Evolutionary conservation across 1,140 invertebrate genomes (phyloP), one percentile per base, ranked within the genome.

Genomic region (Magallana ariakensis): DNA sequence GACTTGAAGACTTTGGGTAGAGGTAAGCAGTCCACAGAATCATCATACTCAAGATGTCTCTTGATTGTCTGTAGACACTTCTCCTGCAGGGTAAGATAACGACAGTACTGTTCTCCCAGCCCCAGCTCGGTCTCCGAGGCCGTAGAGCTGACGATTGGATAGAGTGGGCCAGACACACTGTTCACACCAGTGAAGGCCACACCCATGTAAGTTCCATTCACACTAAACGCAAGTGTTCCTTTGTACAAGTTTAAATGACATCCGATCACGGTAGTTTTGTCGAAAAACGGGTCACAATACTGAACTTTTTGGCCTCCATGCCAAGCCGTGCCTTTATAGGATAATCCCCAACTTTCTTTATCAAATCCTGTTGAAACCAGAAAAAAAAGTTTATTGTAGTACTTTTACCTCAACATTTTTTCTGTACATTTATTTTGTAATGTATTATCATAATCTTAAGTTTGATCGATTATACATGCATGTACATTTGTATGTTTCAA

Each of bases 251-350:
- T 90, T 11, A 93, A 87, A n/a, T 87, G 88, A 26, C 91, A 90
- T 1, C 91, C 92, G 58, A 93, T 92, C 8, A 91, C 86, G 2
- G 92, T 93, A 1, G 84, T 83, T n/a, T 85, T 62, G 16, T 92
- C 90, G 86, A 88, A 93, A 58, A 93, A 90, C 54, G 92, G 92
- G 53, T 92, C 90, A 90, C 92, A 93, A 75, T 91, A 93, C 55
- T 87, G 54, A 11, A 62, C 57, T 13, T 88, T 85, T 55, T 89
- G 54, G 15, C 92, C 92, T 46, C 88, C 86, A 81, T 93, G 92
- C 88, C 90, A 92, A n/a, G 91, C 89, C 11, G 75, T 89, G 1
- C 92, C 92, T 83, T 92, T 92, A 89, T 92, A 92, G 11, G 92
- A 92, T 19, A 93, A 80, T 11, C 92, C 92, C 92, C 92, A 93